Conservation (phyloP, 2,113 vertebrate genomes). For the Neoarius graeffei region DNA sequence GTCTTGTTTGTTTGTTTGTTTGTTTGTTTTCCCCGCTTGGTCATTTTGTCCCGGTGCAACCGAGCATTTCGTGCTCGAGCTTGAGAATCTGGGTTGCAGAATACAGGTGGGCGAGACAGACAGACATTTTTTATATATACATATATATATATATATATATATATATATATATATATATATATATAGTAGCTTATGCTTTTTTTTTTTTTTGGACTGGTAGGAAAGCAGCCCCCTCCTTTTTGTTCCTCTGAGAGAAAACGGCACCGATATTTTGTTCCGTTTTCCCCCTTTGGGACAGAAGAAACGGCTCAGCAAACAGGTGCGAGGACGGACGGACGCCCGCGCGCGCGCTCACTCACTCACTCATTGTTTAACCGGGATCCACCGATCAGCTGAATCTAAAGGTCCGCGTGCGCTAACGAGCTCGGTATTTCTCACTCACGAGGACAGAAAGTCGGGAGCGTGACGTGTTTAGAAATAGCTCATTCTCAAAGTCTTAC, state of each 20-base stretch:
- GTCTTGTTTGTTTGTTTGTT: neutral
- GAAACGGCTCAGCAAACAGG: conserved; percentile 72
- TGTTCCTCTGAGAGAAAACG: conserved; percentile 54
- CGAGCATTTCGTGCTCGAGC: conserved; percentile 28
- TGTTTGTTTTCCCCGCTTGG: no score
- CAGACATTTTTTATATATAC: no score
- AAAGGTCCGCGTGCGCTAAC: neutral
- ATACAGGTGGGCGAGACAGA: conserved; percentile 58
- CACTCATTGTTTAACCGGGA: conserved; percentile 23
- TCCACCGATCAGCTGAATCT: conserved; percentile 17
- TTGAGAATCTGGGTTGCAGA: conserved; percentile 37
- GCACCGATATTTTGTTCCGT: conserved; percentile 58
- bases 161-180: no score
- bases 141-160: no score
- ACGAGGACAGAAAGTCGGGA: neutral
- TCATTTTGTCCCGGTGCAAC: neutral
- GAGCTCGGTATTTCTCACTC: neutral
- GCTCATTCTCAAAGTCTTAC: neutral
- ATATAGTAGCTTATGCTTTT: conserved; percentile 30
- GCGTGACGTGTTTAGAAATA: neutral
- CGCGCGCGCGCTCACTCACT: neutral
- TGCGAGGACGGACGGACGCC: conserved; percentile 58
- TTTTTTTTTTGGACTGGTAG: conserved; percentile 46
- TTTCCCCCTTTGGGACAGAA: conserved; percentile 65
- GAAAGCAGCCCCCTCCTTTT: conserved; percentile 39